phyloP scores from a whole-genome alignment of 1,140 invertebrate species.

The Monochamus saltuarius region DNA sequence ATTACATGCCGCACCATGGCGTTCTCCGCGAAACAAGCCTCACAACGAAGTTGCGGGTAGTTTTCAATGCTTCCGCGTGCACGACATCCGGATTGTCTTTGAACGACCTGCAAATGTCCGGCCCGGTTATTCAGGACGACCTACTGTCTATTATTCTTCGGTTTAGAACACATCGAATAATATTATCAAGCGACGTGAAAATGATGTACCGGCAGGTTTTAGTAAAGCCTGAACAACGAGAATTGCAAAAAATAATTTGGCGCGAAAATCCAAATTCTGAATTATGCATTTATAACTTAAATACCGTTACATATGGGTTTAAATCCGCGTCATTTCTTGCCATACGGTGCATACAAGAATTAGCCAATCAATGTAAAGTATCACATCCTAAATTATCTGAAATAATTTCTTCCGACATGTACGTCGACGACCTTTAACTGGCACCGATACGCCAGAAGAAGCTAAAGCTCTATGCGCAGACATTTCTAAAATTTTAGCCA shows the following conservation, averaged over 20 bases:
- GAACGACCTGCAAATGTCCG: too few relatives aligned
- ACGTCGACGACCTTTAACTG: conserved; percentile 18
- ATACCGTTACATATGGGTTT: not conserved
- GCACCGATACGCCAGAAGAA: conserved; percentile 9
- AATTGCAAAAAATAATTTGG: too few relatives aligned
- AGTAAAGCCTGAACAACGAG: not conserved
- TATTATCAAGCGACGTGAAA: not conserved
- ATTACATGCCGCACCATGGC: too few relatives aligned
- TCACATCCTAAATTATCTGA: not conserved
- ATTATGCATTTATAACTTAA: not conserved
- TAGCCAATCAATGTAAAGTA: not conserved
- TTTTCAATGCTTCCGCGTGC: too few relatives aligned
- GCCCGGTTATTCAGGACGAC: not conserved
- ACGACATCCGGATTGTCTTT: too few relatives aligned
- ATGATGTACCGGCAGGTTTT: not conserved
- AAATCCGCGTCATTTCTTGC: conserved; percentile 8
- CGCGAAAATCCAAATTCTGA: not conserved
- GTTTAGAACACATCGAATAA: not conserved
- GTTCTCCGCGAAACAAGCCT: too few relatives aligned
- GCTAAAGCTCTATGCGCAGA: not conserved
- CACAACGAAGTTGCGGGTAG: too few relatives aligned
- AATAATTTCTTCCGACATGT: conserved; percentile 8
- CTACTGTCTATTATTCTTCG: not conserved
- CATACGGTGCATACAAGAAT: conserved; percentile 4
- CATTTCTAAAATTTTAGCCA: conserved; percentile 6